A percentile compares a stretch with the other conserved stretches of the same genome.
phyloP scores from a whole-genome alignment of 2,888 invertebrate genomes.

The Melipona beecheii region DNA sequence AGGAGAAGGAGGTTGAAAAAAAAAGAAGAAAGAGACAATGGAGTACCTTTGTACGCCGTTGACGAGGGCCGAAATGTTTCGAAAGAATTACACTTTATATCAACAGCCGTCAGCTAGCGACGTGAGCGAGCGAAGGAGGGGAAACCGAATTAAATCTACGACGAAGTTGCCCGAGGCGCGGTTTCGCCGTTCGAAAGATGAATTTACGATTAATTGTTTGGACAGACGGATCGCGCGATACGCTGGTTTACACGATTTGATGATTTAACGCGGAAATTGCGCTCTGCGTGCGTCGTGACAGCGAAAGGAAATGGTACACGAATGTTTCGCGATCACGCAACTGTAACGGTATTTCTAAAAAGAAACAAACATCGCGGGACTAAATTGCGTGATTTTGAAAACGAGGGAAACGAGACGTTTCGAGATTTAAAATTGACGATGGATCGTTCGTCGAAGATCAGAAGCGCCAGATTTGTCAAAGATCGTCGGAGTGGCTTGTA shows the following conservation, averaged over 20 bases:
- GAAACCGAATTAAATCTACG: constrained; percentile 53
- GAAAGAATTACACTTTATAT: constrained; percentile 15
- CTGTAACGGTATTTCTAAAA: no score
- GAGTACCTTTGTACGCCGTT: constrained; percentile 30
- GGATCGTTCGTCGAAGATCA: no score
- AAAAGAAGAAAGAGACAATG: constrained; percentile 15
- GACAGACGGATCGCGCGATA: neutral
- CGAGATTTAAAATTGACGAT: no score
- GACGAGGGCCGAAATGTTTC: constrained; percentile 26
- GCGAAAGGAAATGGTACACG: neutral
- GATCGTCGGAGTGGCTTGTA: no score
- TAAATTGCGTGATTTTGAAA: no score
- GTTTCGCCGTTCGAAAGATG: constrained; percentile 53
- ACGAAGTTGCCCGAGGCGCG: constrained; percentile 23
- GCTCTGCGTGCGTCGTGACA: neutral
- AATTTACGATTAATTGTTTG: constrained; percentile 64
- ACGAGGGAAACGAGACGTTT: no score
- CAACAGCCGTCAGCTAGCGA: constrained; percentile 21
- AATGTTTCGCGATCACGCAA: no score
- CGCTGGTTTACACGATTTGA: neutral
- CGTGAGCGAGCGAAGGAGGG: constrained; percentile 2
- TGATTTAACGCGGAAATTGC: constrained; percentile 12
- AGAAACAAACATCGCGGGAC: no score
- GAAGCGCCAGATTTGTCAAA: no score
- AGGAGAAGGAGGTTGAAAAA: neutral